phyloP scores from a whole-genome alignment of 2,797 vertebrate species.

The Sebastes matsubarae region DNA sequence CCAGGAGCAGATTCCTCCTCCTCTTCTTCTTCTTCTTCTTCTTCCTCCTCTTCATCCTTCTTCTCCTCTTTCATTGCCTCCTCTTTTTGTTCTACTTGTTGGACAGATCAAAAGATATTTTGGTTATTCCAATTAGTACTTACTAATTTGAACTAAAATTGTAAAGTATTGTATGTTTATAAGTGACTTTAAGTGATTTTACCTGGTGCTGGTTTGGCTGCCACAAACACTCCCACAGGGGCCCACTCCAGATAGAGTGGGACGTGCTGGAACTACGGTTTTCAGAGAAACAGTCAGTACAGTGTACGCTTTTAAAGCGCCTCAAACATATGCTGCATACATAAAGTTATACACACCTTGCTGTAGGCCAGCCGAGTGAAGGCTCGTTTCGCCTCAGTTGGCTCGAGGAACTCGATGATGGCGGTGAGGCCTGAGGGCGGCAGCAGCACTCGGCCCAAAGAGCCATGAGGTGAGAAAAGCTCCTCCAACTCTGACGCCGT shows the following conservation, averaged over 20 bases:
- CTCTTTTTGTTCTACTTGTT: constrained; percentile 46
- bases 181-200: neutral
- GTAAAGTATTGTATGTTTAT: neutral
- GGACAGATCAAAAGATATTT: neutral
- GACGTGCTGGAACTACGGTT: constrained; percentile 89
- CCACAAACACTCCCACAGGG: constrained; percentile 88
- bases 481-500: constrained; percentile 81
- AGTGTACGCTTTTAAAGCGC: neutral
- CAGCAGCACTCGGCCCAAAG: constrained; percentile 91
- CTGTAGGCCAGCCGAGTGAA: constrained; percentile 93
- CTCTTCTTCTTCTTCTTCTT: constrained; percentile 24
- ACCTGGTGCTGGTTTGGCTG: constrained; percentile 63
- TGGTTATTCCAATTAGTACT: neutral
- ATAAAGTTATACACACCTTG: constrained; percentile 81
- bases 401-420: constrained; percentile 93
- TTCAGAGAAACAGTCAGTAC: neutral
- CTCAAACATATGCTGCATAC: neutral
- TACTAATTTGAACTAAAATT: neutral
- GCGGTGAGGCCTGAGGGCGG: constrained; percentile 93
- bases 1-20: constrained; percentile 88
- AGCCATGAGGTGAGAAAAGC: constrained; percentile 86
- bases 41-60: constrained; percentile 17
- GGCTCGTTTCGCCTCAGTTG: constrained; percentile 91
- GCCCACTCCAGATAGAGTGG: constrained; percentile 98
- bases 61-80: constrained; percentile 54